Base-by-base conservation (phyloP, 1,140 invertebrate species). In the Drosophila pachea region DNA sequence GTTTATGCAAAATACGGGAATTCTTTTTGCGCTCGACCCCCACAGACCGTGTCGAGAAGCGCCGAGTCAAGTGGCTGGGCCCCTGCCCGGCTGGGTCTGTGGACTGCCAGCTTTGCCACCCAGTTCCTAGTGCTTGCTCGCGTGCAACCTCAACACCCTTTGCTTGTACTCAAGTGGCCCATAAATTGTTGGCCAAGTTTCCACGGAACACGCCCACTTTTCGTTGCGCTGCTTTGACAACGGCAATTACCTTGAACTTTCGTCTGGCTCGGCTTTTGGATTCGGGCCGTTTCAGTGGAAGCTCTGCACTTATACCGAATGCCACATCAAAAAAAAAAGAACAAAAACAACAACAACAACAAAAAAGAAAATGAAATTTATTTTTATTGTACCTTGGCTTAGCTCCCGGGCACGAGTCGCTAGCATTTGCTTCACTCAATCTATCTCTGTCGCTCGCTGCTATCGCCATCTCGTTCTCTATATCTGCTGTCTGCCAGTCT, bases 71-170 rank as follows among this genome's bases (percentile, higher is more conserved):
- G 58, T 49, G 14, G 32, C n/a, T 43, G 40, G 40, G n/a, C 7
- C 54, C 43, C 29, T 5, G 11, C 5, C 29, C 14, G 50, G 3
- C 1, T 22, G 1, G 22, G 22, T 22, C 22, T 22, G 22, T 22
- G 22, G 22, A 22, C 22, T 22, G 22, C 22, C 22, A 22, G 22
- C 3, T 33, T 56, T 5, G 54, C 54, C 54, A 56, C 52, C 36
- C 45, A 59, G 48, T 56, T 63, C 45, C 36, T 83, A 76, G 59
- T 84, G 79, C 75, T 55, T 77, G 76, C 81, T 86, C 81, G 81
- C 81, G 76, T 86, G 81, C 81, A 86, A 86, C 81, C 81, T 86
- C 81, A 86, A 86, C 81, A 86, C 81, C 81, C 81, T 86, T 86
- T 86, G 77, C 82, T 86, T 86, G 81, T 86, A 86, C 71, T 86